phyloP scores from a whole-genome alignment of 2,113 vertebrate species.

The Numenius arquata region DNA sequence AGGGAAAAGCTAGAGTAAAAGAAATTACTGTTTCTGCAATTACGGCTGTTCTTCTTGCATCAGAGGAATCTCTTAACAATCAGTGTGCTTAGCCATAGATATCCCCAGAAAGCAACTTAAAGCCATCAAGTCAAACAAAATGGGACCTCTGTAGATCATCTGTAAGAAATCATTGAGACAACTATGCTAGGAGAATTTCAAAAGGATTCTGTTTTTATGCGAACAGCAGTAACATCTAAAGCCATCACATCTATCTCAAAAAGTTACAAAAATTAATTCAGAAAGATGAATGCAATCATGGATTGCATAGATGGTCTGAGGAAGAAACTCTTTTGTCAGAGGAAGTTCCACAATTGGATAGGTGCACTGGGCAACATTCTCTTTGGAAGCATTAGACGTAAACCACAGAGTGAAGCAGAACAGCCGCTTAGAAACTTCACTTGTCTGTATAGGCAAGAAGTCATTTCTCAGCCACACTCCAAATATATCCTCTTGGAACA shows the following conservation, averaged over 20 bases:
- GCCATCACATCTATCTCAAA: neutral
- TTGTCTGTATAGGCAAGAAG: neutral
- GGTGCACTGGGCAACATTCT: neutral
- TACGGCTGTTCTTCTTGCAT: neutral
- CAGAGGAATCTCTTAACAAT: neutral
- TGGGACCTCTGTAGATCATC: neutral
- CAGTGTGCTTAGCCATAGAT: neutral
- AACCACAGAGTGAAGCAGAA: neutral
- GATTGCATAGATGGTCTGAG: neutral
- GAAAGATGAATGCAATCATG: neutral
- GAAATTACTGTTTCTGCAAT: neutral
- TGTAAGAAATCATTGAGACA: neutral
- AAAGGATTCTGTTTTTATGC: neutral
- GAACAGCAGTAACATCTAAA: neutral
- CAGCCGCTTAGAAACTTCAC: neutral
- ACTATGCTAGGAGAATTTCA: neutral
- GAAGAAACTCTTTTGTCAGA: neutral
- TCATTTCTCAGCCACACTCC: neutral
- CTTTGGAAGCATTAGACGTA: neutral
- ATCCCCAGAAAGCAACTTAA: neutral
- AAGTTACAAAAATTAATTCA: neutral
- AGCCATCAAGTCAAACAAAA: neutral
- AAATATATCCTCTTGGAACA: neutral
- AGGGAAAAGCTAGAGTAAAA: neutral
- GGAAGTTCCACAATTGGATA: neutral